Evolutionary conservation across 2,113 vertebrate genomes (phyloP).

Genomic region (Periophthalmus modestus): DNA sequence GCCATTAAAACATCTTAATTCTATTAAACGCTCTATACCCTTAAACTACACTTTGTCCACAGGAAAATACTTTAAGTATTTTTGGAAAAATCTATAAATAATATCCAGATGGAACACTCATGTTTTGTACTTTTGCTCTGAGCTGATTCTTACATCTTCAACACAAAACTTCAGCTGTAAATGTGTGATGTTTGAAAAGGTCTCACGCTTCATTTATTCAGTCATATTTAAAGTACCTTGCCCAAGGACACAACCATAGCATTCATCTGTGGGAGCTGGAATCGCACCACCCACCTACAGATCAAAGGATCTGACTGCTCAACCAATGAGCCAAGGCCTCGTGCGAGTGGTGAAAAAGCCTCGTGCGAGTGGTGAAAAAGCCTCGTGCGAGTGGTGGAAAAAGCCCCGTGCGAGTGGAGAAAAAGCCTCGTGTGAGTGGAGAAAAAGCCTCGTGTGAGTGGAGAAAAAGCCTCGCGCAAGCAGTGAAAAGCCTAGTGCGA

Average conservation of each 20-base stretch:
- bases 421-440: too few relatives aligned
- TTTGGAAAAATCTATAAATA: background rate
- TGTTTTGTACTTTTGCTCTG: background rate
- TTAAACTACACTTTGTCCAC: constrained; percentile 2
- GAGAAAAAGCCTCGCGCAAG: too few relatives aligned
- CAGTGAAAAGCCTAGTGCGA: too few relatives aligned
- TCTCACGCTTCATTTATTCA: background rate
- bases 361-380: too few relatives aligned
- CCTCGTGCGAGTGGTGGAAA: too few relatives aligned
- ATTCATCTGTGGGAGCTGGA: background rate
- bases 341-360: too few relatives aligned
- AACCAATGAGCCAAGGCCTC: too few relatives aligned
- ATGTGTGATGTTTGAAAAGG: background rate
- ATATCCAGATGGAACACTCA: background rate
- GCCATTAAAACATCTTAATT: constrained; percentile 11
- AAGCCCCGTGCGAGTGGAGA: too few relatives aligned
- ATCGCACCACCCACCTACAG: rapidly evolving
- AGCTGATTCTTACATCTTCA: constrained; percentile 4
- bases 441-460: background rate
- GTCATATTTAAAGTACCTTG: background rate
- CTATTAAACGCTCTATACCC: background rate
- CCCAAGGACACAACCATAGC: too few relatives aligned
- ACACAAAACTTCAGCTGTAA: background rate
- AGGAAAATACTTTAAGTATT: constrained; percentile 1
- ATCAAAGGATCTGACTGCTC: too few relatives aligned